A percentile compares a stretch with the other conserved stretches of the same genome.
Evolutionary conservation across 2,888 invertebrate genomes (phyloP).

Genomic region (Drosophila paramelanica): DNA sequence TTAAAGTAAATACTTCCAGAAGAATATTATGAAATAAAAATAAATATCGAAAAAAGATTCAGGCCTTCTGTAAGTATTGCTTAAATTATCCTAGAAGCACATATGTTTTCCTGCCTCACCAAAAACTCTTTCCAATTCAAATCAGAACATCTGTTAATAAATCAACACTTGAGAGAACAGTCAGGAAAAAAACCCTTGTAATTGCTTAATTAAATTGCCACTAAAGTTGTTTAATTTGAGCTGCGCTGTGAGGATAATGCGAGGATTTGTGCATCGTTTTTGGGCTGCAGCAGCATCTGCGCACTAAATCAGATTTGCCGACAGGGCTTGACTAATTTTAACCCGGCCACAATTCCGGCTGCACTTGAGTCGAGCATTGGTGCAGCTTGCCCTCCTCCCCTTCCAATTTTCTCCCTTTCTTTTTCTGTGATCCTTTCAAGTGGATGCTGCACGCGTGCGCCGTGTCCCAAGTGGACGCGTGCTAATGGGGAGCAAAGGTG

Average conservation of each 20-base stretch:
- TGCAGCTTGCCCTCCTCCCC: constrained; percentile 62
- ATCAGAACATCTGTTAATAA: constrained; percentile 52
- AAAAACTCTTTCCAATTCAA: neutral
- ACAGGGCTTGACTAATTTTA: constrained; percentile 82
- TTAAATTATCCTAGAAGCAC: neutral
- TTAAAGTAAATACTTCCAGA: too few relatives aligned
- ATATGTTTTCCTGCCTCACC: constrained; percentile 1
- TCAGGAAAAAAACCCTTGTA: constrained; percentile 55
- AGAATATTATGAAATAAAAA: neutral
- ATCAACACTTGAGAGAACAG: constrained; percentile 54
- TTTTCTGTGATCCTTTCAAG: constrained; percentile 39
- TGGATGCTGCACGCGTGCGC: constrained; percentile 45
- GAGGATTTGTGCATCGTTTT: constrained; percentile 17
- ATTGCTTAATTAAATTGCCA: constrained; percentile 80
- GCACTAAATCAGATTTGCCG: constrained; percentile 82
- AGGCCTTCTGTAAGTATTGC: neutral
- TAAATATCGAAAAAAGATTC: neutral
- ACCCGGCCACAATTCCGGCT: constrained; percentile 61
- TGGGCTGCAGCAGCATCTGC: constrained; percentile 65
- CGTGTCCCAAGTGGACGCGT: constrained; percentile 81
- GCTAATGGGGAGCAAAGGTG: constrained; percentile 80
- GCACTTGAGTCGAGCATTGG: constrained; percentile 63
- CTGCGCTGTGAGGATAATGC: constrained; percentile 11
- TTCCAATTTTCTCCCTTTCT: neutral
- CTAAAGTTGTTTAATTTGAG: constrained; percentile 72